Evolutionary conservation across 2,888 invertebrate genomes (phyloP).

Genomic region (Ennomos quercinarius): DNA sequence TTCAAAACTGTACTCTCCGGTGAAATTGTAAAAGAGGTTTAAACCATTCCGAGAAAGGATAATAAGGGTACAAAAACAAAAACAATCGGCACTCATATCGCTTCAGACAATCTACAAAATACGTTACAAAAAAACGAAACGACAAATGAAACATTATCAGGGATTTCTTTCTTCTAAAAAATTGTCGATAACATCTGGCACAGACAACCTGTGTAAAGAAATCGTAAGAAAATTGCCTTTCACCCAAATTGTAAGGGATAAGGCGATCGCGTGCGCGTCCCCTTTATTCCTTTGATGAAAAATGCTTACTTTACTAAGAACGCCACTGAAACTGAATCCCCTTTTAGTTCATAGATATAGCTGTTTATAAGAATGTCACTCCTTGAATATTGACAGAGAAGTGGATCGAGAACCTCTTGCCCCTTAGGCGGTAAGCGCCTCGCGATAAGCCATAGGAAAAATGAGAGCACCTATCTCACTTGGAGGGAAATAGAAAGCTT

Average conservation of each 20-base stretch:
- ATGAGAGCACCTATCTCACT: slow-evolving; percentile 23
- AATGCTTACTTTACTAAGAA: slow-evolving; percentile 12
- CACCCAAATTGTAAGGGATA: slow-evolving; percentile 29
- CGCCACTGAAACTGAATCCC: slow-evolving; percentile 5
- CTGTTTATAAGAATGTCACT: slow-evolving; percentile 26
- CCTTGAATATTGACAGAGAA: slow-evolving; percentile 35
- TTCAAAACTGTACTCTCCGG: no score
- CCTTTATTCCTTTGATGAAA: slow-evolving; percentile 26
- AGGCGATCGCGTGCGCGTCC: slow-evolving; percentile 16
- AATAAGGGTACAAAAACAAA: no score
- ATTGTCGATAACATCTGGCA: slow-evolving; percentile 36
- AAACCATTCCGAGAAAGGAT: no score
- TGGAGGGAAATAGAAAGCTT: slow-evolving; percentile 26
- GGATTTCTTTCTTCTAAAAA: slow-evolving; percentile 16
- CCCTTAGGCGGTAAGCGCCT: slow-evolving; percentile 30
- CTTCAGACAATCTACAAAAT: no score
- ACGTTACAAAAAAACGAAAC: no score
- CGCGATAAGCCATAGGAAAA: slow-evolving; percentile 30
- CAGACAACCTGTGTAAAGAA: slow-evolving; percentile 26
- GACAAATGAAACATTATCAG: no score
- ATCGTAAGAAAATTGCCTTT: slow-evolving; percentile 39
- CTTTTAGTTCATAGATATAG: slow-evolving; percentile 24
- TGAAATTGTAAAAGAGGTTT: no score
- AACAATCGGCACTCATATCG: no score
- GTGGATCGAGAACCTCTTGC: slow-evolving; percentile 27